phyloP scores from a whole-genome alignment of 2,113 vertebrate genomes.

The Amphilophus citrinellus region DNA sequence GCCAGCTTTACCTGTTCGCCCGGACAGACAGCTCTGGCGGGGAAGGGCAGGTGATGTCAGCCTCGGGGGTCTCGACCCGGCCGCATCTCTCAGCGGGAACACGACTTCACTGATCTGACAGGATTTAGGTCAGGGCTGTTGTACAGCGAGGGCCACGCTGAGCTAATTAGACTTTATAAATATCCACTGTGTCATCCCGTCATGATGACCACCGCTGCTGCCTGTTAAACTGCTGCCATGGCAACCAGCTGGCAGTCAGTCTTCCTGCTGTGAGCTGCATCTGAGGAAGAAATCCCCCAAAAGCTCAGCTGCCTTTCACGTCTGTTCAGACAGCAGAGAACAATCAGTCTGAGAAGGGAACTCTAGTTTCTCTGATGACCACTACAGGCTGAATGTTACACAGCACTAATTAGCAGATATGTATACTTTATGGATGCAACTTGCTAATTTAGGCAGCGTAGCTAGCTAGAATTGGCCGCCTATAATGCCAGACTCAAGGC shows the following conservation, averaged over 20 bases:
- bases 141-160: neutral
- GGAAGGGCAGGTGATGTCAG: slow-evolving; percentile 9
- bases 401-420: neutral
- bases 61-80: neutral
- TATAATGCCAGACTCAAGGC: neutral
- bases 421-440: neutral
- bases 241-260: slow-evolving; percentile 30
- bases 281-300: neutral
- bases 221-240: slow-evolving; percentile 26
- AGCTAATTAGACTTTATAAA: slow-evolving; percentile 40
- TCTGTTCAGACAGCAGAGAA: neutral
- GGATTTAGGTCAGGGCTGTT: slow-evolving; percentile 27
- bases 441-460: neutral
- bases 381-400: neutral
- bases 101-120: neutral
- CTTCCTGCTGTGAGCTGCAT: slow-evolving; percentile 17
- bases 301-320: neutral
- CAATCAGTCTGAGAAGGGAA: neutral
- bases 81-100: slow-evolving; percentile 19
- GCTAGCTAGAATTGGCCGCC: neutral
- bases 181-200: slow-evolving; percentile 15
- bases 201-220: neutral
- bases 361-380: neutral
- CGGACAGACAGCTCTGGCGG: slow-evolving; percentile 3
- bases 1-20: neutral